phyloP scores from a whole-genome alignment of 2,888 invertebrate species.

The Selenia dentaria region DNA sequence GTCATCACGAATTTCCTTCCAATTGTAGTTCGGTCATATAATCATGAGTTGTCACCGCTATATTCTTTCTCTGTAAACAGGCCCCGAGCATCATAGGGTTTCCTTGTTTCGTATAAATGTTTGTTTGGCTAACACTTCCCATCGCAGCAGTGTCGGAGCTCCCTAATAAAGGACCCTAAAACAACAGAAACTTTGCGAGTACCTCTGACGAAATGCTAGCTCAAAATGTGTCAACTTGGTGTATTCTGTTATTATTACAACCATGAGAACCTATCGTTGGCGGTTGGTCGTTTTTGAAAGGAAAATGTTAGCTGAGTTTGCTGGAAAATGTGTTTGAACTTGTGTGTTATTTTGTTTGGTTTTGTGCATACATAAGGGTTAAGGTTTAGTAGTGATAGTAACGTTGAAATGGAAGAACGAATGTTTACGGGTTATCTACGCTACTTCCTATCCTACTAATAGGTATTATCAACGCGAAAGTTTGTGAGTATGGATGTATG shows the following conservation, averaged over 20 bases:
- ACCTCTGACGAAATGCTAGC: slow-evolving; percentile 35
- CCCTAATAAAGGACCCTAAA: slow-evolving; percentile 46
- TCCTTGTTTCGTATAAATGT: slow-evolving; percentile 40
- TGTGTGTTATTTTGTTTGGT: slow-evolving; percentile 4
- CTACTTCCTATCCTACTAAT: too few relatives aligned
- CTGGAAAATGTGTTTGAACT: slow-evolving; percentile 8
- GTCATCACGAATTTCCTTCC: background rate
- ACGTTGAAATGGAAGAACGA: too few relatives aligned
- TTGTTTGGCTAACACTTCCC: slow-evolving; percentile 37
- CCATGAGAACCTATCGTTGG: slow-evolving; percentile 1
- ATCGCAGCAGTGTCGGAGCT: slow-evolving; percentile 26
- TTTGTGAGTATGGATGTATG: too few relatives aligned
- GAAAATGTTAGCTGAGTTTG: slow-evolving; percentile 11
- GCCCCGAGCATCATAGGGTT: slow-evolving; percentile 33
- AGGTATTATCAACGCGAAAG: too few relatives aligned
- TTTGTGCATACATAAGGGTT: slow-evolving; percentile 16
- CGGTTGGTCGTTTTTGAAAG: slow-evolving; percentile 12
- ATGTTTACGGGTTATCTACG: too few relatives aligned
- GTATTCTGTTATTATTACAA: slow-evolving; percentile 31
- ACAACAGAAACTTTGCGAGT: slow-evolving; percentile 42
- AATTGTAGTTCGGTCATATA: background rate
- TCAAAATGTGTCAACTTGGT: slow-evolving; percentile 29
- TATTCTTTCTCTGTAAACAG: slow-evolving; percentile 36
- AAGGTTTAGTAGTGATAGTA: too few relatives aligned
- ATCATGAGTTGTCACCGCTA: slow-evolving; percentile 11